Conservation (phyloP, 2,113 vertebrate species). For the Elephantulus edwardii region DNA sequence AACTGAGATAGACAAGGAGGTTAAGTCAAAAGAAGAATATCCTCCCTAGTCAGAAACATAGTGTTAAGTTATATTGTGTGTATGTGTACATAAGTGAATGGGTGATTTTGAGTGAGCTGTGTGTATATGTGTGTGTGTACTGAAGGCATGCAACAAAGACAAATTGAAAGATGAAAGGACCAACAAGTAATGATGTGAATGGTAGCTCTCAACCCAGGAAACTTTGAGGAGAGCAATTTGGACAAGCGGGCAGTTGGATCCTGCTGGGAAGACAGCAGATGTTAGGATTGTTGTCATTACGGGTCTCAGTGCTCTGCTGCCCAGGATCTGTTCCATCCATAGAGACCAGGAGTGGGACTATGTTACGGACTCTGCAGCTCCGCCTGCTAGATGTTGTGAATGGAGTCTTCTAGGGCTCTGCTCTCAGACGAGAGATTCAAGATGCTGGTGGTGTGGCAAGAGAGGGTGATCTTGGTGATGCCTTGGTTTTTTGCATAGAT, state of each 20-base stretch:
- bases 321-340: background rate
- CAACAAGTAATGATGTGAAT: background rate
- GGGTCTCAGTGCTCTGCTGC: background rate
- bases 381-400: background rate
- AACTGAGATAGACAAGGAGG: background rate
- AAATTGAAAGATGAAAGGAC: constrained; percentile 37
- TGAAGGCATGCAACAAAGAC: background rate
- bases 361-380: background rate
- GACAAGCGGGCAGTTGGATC: background rate
- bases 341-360: background rate
- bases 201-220: background rate
- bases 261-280: background rate
- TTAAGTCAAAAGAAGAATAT: constrained; percentile 22
- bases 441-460: background rate
- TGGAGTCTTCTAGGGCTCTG: background rate
- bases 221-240: background rate
- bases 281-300: background rate
- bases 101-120: background rate
- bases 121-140: fast-evolving
- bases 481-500: background rate
- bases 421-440: background rate
- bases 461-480: background rate
- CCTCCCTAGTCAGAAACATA: background rate
- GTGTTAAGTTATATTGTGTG: background rate
- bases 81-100: background rate